Conservation (phyloP, 2,888 invertebrate species). For the Cantharis flavilabris region DNA sequence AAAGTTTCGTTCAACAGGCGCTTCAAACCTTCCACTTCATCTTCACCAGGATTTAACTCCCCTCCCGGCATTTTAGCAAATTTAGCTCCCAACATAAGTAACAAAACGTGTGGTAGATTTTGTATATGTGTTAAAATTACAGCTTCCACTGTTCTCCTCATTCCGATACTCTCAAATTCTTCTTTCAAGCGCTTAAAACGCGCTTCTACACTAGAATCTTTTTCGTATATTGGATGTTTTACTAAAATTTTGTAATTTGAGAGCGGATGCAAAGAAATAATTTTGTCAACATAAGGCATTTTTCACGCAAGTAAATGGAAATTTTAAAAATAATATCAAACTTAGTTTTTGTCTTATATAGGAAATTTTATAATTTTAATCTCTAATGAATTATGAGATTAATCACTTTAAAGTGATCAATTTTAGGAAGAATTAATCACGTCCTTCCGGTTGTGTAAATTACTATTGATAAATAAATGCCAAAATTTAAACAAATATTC, state of each 20-base stretch:
- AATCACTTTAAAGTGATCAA: too few species aligned
- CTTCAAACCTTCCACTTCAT: slow-evolving; percentile 96
- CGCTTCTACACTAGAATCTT: slow-evolving; percentile 97
- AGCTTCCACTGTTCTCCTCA: slow-evolving; percentile 84
- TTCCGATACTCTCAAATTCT: slow-evolving; percentile 97
- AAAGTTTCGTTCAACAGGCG: slow-evolving; percentile 89
- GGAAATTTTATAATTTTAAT: too few species aligned
- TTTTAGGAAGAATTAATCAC: too few species aligned
- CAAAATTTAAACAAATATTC: too few species aligned
- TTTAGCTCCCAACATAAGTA: slow-evolving; percentile 96
- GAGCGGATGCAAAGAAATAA: slow-evolving; percentile 70
- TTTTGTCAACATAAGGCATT: not conserved
- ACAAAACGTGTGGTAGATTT: slow-evolving; percentile 93
- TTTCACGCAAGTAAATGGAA: not conserved
- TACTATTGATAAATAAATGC: too few species aligned
- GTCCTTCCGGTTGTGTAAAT: too few species aligned
- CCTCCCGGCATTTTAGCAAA: slow-evolving; percentile 99
- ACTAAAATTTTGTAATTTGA: slow-evolving; percentile 99
- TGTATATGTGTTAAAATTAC: slow-evolving; percentile 96
- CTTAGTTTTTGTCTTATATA: too few species aligned
- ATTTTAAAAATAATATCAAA: not conserved
- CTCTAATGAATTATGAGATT: too few species aligned
- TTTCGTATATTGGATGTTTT: slow-evolving; percentile 97
- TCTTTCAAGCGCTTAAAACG: slow-evolving; percentile 98
- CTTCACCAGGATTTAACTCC: slow-evolving; percentile 93